Percentiles rank a stretch among this genome's conserved stretches.
phyloP scores from a whole-genome alignment of 2,797 vertebrate genomes.

The Microctenopoma stevenorrisi region DNA sequence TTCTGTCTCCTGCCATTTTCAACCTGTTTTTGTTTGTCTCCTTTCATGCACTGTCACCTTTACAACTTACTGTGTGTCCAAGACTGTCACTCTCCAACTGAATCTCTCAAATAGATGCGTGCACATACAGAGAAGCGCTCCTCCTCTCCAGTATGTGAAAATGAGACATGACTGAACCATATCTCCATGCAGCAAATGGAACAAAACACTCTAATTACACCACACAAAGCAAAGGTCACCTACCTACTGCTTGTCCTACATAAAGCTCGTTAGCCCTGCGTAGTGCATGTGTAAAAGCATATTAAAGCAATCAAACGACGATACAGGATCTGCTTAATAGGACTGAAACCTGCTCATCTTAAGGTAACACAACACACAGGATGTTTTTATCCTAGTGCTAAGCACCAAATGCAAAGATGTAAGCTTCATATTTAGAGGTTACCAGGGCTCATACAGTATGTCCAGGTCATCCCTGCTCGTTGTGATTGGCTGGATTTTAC shows the following conservation, averaged over 20 bases:
- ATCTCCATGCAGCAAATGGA: slow-evolving; percentile 21
- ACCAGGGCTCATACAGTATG: neutral
- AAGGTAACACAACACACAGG: neutral
- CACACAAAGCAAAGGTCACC: slow-evolving; percentile 49
- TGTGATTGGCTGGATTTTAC: neutral
- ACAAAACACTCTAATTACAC: slow-evolving; percentile 44
- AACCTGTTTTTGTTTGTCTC: neutral
- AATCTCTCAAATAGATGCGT: neutral
- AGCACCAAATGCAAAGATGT: neutral
- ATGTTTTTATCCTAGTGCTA: neutral
- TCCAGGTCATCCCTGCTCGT: neutral
- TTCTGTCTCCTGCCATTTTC: slow-evolving; percentile 6
- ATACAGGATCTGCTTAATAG: neutral
- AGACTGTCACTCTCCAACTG: neutral
- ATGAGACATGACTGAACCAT: slow-evolving; percentile 33
- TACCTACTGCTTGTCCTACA: slow-evolving; percentile 34
- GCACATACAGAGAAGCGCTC: neutral
- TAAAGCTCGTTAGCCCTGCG: slow-evolving; percentile 19
- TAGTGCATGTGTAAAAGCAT: slow-evolving; percentile 14
- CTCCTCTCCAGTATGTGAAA: slow-evolving; percentile 35
- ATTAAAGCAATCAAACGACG: slow-evolving; percentile 8
- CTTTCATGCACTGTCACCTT: neutral
- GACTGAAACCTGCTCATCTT: neutral
- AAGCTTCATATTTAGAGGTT: neutral
- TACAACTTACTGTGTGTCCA: neutral